Evolutionary conservation across 1,140 invertebrate species (phyloP), one percentile per base, ranked within the genome.

Genomic region (Brachionus plicatilis): DNA sequence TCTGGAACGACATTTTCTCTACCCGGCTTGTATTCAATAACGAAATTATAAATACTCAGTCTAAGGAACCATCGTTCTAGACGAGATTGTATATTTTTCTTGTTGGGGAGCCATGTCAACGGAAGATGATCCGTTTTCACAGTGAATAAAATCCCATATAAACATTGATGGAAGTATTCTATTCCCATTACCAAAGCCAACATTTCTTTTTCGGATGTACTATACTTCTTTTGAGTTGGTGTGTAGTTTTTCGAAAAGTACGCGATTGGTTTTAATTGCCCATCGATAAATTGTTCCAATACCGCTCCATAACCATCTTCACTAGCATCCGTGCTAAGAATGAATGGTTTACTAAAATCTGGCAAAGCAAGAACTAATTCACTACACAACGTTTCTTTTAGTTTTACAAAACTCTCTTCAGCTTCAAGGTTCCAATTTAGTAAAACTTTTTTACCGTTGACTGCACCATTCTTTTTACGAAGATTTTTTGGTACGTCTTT

Each of bases 51-150:
- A 37, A 12, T 12, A 43, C 4, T 14, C 60, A 83, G 37, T 65
- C 27, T 43, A 24, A 83, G 20, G 4, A 47, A 11, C 80, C 80
- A 83, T 27, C 53, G 33, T 41, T 65, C 50, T 12, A 83, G 24
- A n/a, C 80, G 12, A 37, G 50, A 17, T 11, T 65, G 33, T 24
- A 11, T 27, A 29, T 41, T 84, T 86, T 41, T 86, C 85, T 2
- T 85, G 79, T 8, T 85, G 85, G 43, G 89, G 87, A 90, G 88
- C 20, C 56, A 65, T 11, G 87, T 85, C 43, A 92, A 82, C 0
- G 91, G 89, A 75, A 90, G 89, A 79, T 91, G 90, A 83, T 92
- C 90, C 1, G 90, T 92, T n/a, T 87, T 85, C 5, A 92, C 82
- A 3, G 85, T 89, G 85, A 91, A 91, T 43, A 88, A 72, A 14